These are phyloP conservation scores for Chromis chromis DNA, from an alignment of 2,797 vertebrate species.

Conservation along the genomic window DNA sequence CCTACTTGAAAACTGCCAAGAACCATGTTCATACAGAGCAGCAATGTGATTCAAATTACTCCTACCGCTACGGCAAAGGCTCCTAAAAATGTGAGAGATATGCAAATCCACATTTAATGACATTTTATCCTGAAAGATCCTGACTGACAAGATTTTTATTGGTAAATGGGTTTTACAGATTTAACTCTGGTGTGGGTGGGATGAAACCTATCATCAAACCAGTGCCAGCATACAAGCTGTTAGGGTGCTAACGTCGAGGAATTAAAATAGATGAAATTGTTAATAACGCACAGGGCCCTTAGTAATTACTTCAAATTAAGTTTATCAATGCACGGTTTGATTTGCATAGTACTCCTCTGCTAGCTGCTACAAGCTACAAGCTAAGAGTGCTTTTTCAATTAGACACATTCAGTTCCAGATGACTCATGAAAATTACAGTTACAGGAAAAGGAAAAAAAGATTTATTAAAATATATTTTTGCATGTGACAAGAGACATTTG, in stretches of 20 bases:
- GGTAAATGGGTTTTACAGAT: slow-evolving; percentile 19
- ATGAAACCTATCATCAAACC: slow-evolving; percentile 24
- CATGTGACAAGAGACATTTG: no score
- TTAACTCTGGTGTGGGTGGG: slow-evolving; percentile 15
- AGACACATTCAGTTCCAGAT: no score
- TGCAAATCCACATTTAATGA: slow-evolving; percentile 10
- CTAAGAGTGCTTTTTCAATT: no score
- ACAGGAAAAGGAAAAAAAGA: no score
- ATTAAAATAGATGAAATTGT: not conserved
- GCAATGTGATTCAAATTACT: slow-evolving; percentile 16
- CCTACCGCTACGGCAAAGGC: not conserved
- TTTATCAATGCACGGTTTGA: slow-evolving; percentile 3
- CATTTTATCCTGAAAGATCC: slow-evolving; percentile 30
- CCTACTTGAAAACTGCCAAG: slow-evolving; percentile 64
- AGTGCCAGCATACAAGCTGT: not conserved
- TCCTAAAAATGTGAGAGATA: not conserved
- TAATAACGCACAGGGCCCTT: not conserved
- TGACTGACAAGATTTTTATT: slow-evolving; percentile 19
- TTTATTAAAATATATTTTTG: no score
- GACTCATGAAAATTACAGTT: no score
- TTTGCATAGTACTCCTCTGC: not conserved
- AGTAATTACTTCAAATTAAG: not conserved
- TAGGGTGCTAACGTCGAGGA: not conserved
- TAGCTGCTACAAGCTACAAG: not conserved
- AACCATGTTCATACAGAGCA: slow-evolving; percentile 43